phyloP scores from a whole-genome alignment of 2,113 vertebrate genomes.

The Seriola aureovittata region DNA sequence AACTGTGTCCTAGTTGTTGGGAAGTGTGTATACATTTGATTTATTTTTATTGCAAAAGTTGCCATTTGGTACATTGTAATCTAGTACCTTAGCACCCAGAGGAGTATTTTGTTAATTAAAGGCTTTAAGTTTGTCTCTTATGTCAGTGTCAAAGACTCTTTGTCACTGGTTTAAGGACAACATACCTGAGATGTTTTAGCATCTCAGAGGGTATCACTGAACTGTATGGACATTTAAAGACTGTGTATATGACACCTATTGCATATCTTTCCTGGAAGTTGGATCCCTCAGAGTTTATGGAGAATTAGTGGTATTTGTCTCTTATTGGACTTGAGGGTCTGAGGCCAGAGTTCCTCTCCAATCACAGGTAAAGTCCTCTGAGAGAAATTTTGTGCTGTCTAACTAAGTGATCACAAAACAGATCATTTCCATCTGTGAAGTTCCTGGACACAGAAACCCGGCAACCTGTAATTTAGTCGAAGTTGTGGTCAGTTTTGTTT shows the following conservation, averaged over 20 bases:
- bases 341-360: not conserved
- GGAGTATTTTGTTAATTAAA: not conserved
- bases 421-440: not conserved
- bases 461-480: slow-evolving; percentile 35
- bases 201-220: not conserved
- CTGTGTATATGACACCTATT: not conserved
- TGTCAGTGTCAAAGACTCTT: not conserved
- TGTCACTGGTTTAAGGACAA: not conserved
- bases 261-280: not conserved
- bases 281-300: not conserved
- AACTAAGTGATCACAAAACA: not conserved
- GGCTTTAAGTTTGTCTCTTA: not conserved
- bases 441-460: not conserved
- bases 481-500: slow-evolving; percentile 38
- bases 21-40: not conserved
- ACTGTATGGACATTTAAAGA: not conserved
- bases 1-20: slow-evolving; percentile 1
- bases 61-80: not conserved
- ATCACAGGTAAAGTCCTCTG: slow-evolving; percentile 7
- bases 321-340: not conserved
- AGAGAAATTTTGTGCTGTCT: not conserved
- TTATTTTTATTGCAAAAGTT: not conserved
- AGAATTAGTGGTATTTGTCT: not conserved
- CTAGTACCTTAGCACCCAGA: not conserved
- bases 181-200: not conserved